Base-by-base conservation (phyloP, 1,140 invertebrate species). In the Neelides sp. region DNA sequence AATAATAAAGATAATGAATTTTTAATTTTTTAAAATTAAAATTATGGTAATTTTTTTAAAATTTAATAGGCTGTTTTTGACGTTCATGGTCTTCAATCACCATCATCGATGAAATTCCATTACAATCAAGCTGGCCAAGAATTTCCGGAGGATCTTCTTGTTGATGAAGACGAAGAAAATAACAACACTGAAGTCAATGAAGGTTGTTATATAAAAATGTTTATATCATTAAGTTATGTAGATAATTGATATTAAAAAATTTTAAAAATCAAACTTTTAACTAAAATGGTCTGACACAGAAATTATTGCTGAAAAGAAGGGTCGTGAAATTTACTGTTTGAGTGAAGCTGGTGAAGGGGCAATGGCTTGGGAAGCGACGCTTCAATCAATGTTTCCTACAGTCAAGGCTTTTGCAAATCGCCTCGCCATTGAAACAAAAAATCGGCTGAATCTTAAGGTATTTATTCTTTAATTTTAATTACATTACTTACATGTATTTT, bases 341-440 rank as follows among this genome's bases (percentile, higher is more conserved):
- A 54, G 54, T 27, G 57, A 59, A 48, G 50, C 53, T 23, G 57
- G 57, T 3, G 57, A 59, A 48, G 57, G 57, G 13, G 49, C 57
- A 2, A 56, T 59, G 54, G 57, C 53, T 12, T 59, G 57, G 57
- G 57, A 59, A 47, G 57, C 37, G 28, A 59, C 57, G 3, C 35
- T 59, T n/a, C 54, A 59, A 30, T 28, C 46, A n/a, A 50, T 59
- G 43, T 59, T 55, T 40, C 54, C 54, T 15, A 40, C 44, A 5
- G 35, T 50, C 10, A 36, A 32, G 12, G 30, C 50, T 4, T 59
- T 59, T 26, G 42, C 49, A 35, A 59, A 59, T 48, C 46, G 57
- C 17, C 24, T 59, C 4, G 22, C 56, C 0, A 36, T 19, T 28
- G 46, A 51, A 12, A 50, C 23, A 15, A 52, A 52, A 34, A 30